phyloP scores from a whole-genome alignment of 1,140 invertebrate genomes.

The Habropoda laboriosa region DNA sequence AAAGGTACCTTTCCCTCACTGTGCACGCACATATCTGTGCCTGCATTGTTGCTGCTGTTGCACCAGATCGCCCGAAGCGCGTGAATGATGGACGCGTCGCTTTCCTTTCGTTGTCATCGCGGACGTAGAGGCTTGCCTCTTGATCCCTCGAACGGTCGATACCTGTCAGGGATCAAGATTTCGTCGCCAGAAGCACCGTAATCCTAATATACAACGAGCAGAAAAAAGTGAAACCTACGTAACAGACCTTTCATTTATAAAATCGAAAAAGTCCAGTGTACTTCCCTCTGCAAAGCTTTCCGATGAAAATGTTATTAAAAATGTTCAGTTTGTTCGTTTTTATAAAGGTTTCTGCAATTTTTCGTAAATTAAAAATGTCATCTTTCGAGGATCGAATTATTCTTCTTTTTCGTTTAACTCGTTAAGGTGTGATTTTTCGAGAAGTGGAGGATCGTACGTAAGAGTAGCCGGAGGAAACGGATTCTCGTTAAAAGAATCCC shows the following conservation, averaged over 20 bases:
- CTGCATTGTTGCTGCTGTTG: constrained; percentile 47
- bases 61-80: constrained; percentile 61
- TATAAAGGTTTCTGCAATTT: too few relatives aligned
- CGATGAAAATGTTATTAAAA: too few relatives aligned
- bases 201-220: too few relatives aligned
- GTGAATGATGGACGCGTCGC: constrained; percentile 34
- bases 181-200: neutral
- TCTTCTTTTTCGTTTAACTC: too few relatives aligned
- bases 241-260: too few relatives aligned
- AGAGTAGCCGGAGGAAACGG: neutral
- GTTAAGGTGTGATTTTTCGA: too few relatives aligned
- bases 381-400: too few relatives aligned
- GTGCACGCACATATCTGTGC: neutral
- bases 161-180: constrained; percentile 2
- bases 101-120: constrained; percentile 6
- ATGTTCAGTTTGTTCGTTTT: too few relatives aligned
- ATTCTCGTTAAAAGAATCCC: constrained; percentile 1
- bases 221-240: too few relatives aligned
- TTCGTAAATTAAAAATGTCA: neutral
- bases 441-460: neutral
- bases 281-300: too few relatives aligned
- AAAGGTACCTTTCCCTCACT: constrained; percentile 58
- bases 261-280: too few relatives aligned
- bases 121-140: neutral
- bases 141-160: neutral